Conservation (phyloP, 2,113 vertebrate genomes). For the Malurus cyaneus region DNA sequence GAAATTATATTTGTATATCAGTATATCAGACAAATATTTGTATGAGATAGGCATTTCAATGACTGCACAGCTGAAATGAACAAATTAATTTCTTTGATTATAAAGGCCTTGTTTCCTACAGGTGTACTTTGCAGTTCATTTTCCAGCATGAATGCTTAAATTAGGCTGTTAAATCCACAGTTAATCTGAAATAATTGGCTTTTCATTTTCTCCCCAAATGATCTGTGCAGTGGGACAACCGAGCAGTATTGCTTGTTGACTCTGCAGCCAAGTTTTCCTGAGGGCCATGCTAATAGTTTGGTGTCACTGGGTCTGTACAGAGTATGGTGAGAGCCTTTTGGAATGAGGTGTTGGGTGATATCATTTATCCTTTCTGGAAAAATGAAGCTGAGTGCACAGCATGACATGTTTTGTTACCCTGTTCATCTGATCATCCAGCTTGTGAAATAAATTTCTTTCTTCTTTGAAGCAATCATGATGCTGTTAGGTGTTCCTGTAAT, state of each 20-base stretch:
- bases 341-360: not conserved
- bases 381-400: not conserved
- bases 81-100: constrained; percentile 50
- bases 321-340: not conserved
- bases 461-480: not conserved
- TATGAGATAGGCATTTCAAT: constrained; percentile 28
- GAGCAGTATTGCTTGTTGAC: not conserved
- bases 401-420: not conserved
- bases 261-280: not conserved
- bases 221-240: not conserved
- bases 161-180: not conserved
- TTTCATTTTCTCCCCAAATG: not conserved
- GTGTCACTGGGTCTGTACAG: not conserved
- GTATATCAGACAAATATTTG: constrained; percentile 61
- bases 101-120: constrained; percentile 1
- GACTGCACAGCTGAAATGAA: not conserved
- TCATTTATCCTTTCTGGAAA: not conserved
- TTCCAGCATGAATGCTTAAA: not conserved
- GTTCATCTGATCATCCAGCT: not conserved
- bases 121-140: constrained; percentile 14
- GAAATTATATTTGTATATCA: constrained; percentile 53
- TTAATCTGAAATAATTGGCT: not conserved
- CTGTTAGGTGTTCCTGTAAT: not conserved
- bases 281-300: accelerated
- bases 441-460: not conserved